A percentile compares a stretch with the other conserved stretches of the same genome.
These are phyloP conservation scores for Arremon brunneinucha DNA, from an alignment of 2,797 vertebrate species.

Conservation along the genomic window DNA sequence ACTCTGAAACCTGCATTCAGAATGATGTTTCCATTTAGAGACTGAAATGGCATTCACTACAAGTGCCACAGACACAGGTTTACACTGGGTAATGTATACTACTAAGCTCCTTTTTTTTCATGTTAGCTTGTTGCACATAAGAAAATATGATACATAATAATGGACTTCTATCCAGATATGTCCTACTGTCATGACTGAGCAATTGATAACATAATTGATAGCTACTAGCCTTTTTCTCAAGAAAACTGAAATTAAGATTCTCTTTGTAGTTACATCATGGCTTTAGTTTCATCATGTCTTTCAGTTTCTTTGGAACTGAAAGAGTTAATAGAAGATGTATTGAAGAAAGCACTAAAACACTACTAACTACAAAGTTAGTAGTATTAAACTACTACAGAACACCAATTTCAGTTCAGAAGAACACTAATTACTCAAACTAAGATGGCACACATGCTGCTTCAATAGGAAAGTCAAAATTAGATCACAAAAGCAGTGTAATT, in stretches of 20 bases:
- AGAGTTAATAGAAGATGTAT: not conserved
- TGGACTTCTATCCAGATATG: not conserved
- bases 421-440: not conserved
- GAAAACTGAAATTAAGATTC: not conserved
- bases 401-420: not conserved
- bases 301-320: not conserved
- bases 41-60: not conserved
- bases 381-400: not conserved
- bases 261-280: not conserved
- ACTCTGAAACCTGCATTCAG: not conserved
- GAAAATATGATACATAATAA: not conserved
- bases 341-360: not conserved
- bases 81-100: not conserved
- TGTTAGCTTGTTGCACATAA: not conserved
- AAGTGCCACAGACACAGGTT: not conserved
- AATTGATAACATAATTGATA: not conserved
- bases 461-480: not conserved
- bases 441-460: not conserved
- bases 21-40: not conserved
- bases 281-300: not conserved
- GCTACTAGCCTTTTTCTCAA: not conserved
- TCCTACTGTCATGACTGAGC: not conserved
- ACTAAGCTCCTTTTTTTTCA: not conserved
- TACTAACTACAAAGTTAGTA: not conserved
- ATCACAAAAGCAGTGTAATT: not conserved